Percentiles rank a stretch among this genome's conserved stretches.
These are phyloP conservation scores for Acipenser transmontanus DNA, from an alignment of 2,797 vertebrate species.

Conservation along the genomic window DNA sequence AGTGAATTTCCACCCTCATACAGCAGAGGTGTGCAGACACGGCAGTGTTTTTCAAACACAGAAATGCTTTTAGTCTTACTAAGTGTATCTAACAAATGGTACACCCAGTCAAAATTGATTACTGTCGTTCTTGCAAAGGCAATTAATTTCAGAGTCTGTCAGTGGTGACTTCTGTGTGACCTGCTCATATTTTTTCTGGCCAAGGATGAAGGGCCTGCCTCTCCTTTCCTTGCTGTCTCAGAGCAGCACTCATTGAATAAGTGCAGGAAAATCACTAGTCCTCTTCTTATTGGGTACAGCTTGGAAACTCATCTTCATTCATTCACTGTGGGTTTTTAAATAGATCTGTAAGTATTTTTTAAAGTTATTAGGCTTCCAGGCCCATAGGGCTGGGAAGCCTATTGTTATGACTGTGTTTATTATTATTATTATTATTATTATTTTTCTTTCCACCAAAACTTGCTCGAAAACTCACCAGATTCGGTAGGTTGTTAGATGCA, in stretches of 20 bases:
- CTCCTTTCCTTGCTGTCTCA: neutral
- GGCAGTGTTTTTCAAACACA: constrained; percentile 29
- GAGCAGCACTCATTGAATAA: constrained; percentile 5
- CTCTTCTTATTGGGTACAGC: neutral
- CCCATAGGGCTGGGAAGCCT: no score
- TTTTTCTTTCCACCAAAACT: no score
- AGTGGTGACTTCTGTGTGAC: neutral
- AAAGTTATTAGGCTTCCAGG: no score
- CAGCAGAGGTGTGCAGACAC: constrained; percentile 23
- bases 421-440: no score
- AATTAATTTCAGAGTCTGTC: constrained; percentile 26
- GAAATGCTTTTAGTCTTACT: constrained; percentile 23
- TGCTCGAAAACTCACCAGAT: no score
- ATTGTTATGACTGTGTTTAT: no score
- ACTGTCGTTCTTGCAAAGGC: constrained; percentile 20
- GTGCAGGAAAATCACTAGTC: neutral
- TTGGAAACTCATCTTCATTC: neutral
- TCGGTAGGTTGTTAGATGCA: no score
- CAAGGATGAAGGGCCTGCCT: neutral
- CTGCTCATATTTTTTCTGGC: constrained; percentile 6
- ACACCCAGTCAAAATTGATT: constrained; percentile 13
- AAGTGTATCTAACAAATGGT: constrained; percentile 21
- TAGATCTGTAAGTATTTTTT: neutral
- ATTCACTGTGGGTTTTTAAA: neutral
- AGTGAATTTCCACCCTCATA: constrained; percentile 14